phyloP scores from a whole-genome alignment of 2,113 vertebrate genomes.

The Accipiter virgatus region DNA sequence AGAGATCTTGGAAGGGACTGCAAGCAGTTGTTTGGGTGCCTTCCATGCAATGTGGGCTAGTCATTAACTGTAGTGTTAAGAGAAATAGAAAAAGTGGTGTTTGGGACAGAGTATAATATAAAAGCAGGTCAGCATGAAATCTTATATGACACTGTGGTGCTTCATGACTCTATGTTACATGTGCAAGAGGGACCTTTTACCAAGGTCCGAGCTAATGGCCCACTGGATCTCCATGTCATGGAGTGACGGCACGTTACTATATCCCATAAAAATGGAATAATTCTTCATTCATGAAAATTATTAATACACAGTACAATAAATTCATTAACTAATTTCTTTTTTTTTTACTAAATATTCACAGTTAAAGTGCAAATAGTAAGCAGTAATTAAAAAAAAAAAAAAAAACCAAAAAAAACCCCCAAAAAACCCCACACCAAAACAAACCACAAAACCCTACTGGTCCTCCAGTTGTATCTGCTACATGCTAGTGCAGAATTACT shows the following conservation, averaged over 20 bases:
- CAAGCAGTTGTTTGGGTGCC: not conserved
- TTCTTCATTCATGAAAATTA: not conserved
- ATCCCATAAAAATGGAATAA: not conserved
- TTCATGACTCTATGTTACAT: not conserved
- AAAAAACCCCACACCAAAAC: too few species aligned
- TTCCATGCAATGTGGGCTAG: not conserved
- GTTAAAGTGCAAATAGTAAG: not conserved
- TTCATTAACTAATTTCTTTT: not conserved
- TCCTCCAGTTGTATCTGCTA: constrained; percentile 26
- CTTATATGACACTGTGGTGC: not conserved
- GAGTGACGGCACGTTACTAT: not conserved
- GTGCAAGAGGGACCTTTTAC: not conserved
- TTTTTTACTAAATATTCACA: not conserved
- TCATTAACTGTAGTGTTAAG: not conserved
- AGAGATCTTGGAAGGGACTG: not conserved
- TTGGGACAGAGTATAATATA: not conserved
- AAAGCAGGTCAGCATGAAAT: not conserved
- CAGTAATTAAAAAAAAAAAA: not conserved
- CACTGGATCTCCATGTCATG: not conserved
- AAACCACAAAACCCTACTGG: not conserved
- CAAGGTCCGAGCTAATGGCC: not conserved
- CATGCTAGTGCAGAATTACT: constrained; percentile 35
- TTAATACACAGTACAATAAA: not conserved
- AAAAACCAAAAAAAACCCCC: not conserved
- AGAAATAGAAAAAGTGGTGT: not conserved